phyloP scores from a whole-genome alignment of 2,888 invertebrate species.

The Spilarctia lutea region DNA sequence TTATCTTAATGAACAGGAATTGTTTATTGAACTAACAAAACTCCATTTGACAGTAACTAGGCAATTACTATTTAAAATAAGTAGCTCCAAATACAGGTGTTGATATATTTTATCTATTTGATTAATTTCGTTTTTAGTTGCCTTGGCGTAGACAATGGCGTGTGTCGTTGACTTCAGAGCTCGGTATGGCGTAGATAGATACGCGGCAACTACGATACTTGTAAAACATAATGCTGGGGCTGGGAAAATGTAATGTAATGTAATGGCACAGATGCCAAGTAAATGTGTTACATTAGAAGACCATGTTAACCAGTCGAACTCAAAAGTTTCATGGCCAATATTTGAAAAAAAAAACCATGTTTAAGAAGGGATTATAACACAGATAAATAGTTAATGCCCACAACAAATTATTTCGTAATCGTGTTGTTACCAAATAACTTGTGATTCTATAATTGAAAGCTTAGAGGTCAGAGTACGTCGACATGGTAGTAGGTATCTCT shows the following conservation, averaged over 20 bases:
- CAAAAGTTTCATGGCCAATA: not conserved
- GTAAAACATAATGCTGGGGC: not conserved
- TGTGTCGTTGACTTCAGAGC: constrained; percentile 15
- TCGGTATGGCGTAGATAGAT: not conserved
- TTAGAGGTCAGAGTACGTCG: not conserved
- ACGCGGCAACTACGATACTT: not conserved
- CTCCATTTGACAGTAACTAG: constrained; percentile 18
- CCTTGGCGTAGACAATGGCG: constrained; percentile 1
- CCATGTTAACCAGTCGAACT: not conserved
- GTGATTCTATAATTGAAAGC: not conserved
- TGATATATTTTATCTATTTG: constrained; percentile 4
- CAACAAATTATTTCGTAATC: not conserved
- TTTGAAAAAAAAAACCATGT: not conserved
- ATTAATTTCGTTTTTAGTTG: not conserved
- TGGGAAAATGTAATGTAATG: not conserved
- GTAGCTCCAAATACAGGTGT: constrained; percentile 16
- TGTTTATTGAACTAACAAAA: constrained; percentile 23
- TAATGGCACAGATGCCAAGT: too few relatives aligned
- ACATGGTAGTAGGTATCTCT: not conserved
- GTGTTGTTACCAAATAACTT: too few relatives aligned
- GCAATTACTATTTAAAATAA: constrained; percentile 38
- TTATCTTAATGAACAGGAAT: constrained; percentile 25
- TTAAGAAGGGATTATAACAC: not conserved
- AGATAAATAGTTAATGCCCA: not conserved
- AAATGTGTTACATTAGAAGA: not conserved